A percentile compares a stretch with the other conserved stretches of the same genome.
Conservation (phyloP, 92 coral and sea anemone species). For the Diadumene lineata region DNA sequence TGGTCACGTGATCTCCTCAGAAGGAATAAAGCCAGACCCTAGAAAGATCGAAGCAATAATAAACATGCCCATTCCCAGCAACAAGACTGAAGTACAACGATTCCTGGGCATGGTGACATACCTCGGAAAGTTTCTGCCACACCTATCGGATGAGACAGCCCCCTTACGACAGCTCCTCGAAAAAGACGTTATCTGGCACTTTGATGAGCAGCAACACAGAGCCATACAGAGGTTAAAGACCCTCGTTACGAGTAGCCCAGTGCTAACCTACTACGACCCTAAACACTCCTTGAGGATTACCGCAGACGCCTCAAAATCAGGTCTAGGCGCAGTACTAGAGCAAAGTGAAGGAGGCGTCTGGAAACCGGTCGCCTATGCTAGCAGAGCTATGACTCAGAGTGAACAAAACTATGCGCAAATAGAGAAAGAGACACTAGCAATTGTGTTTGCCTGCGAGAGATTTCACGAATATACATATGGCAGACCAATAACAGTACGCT, state of each 20-base stretch:
- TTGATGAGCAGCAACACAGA: slow-evolving; percentile 44
- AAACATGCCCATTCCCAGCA: slow-evolving; percentile 45
- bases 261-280: slow-evolving; percentile 47
- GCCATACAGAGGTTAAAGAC: slow-evolving; percentile 58
- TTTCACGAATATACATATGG: no score
- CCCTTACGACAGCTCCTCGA: slow-evolving; percentile 39
- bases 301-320: slow-evolving; percentile 61
- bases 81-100: slow-evolving; percentile 43
- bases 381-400: slow-evolving; percentile 5
- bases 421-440: slow-evolving; percentile 54
- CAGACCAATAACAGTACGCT: no score
- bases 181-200: slow-evolving; percentile 36
- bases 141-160: slow-evolving; percentile 42
- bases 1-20: slow-evolving; percentile 44
- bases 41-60: slow-evolving; percentile 35
- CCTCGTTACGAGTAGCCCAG: slow-evolving; percentile 48
- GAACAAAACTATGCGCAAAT: slow-evolving; percentile 21
- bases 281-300: slow-evolving; percentile 39
- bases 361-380: slow-evolving; percentile 26
- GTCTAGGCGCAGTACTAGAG: slow-evolving; percentile 51
- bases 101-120: slow-evolving; percentile 67
- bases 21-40: slow-evolving; percentile 39
- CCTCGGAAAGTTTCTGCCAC: slow-evolving; percentile 51
- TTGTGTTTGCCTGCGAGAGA: no score
- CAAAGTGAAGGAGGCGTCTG: slow-evolving; percentile 41